Conservation (phyloP, 2,888 invertebrate genomes). For the Xestia xanthographa region DNA sequence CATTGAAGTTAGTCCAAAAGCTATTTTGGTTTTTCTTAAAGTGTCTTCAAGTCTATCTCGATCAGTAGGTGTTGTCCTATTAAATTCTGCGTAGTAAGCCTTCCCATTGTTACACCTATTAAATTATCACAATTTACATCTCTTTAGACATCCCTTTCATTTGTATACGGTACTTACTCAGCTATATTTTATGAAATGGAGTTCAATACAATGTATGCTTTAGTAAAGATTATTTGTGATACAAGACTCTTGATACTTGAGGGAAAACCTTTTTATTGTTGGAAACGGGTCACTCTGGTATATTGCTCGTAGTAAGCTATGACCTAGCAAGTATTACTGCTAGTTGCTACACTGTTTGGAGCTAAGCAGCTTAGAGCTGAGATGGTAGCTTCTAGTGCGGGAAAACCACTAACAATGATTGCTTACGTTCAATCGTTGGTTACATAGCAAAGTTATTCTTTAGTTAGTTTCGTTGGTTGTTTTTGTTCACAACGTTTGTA, state of each 20-base stretch:
- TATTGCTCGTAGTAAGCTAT: conserved; percentile 16
- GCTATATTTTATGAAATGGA: conserved; percentile 14
- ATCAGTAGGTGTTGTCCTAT: conserved; percentile 6
- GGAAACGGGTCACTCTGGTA: conserved; percentile 31
- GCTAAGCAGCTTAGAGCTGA: conserved; percentile 14
- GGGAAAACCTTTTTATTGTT: conserved; percentile 24
- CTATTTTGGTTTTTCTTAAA: conserved; percentile 9
- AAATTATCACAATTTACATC: conserved; percentile 22
- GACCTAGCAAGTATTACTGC: conserved; percentile 21
- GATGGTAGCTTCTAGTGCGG: conserved; percentile 28
- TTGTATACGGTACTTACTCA: conserved; percentile 11
- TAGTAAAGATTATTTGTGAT: conserved; percentile 21
- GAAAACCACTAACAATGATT: conserved; percentile 48
- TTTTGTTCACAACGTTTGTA: conserved; percentile 12
- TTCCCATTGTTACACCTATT: conserved; percentile 24
- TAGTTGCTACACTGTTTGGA: conserved; percentile 23
- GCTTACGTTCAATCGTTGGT: conserved; percentile 35
- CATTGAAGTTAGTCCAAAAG: not conserved
- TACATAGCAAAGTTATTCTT: conserved; percentile 32
- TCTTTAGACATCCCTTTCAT: conserved; percentile 18
- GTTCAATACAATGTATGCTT: conserved; percentile 40
- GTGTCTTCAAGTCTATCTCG: conserved; percentile 2
- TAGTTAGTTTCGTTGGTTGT: too few relatives aligned
- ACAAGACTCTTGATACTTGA: conserved; percentile 13
- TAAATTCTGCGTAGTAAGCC: conserved; percentile 2